Evolutionary conservation across 2,797 vertebrate genomes (phyloP).

Genomic region (Tragopan temminckii): DNA sequence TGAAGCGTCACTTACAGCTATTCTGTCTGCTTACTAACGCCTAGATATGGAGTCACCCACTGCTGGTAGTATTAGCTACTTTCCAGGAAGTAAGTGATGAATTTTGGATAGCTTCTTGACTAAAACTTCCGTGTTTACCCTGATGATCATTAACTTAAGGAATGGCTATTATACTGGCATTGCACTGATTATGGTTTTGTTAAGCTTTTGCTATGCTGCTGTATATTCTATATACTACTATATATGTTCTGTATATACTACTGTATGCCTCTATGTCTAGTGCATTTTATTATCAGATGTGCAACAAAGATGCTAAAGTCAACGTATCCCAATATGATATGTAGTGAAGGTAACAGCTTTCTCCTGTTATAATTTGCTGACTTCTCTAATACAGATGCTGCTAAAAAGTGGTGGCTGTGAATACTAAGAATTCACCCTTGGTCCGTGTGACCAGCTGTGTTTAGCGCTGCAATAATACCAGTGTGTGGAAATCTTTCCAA

Average conservation of each 20-base stretch:
- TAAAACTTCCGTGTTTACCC: not conserved
- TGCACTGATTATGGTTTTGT: not conserved
- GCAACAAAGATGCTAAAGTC: not conserved
- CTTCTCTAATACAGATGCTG: not conserved
- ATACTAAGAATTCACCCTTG: not conserved
- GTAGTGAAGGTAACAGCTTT: not conserved
- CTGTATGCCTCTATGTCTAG: not conserved
- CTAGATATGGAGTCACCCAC: not conserved
- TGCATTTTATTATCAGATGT: not conserved
- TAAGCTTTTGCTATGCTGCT: not conserved
- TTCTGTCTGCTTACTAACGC: not conserved
- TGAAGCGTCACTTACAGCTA: not conserved
- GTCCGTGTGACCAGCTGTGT: rapidly evolving
- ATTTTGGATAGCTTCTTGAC: not conserved
- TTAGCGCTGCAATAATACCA: not conserved
- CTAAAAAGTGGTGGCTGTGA: not conserved
- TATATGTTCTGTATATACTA: not conserved
- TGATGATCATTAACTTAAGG: not conserved
- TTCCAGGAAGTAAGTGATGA: not conserved
- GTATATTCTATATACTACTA: not conserved
- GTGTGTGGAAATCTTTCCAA: not conserved
- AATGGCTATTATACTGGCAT: not conserved
- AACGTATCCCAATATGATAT: not conserved
- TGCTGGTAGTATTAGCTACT: not conserved
- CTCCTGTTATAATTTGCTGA: not conserved